These are phyloP conservation scores for Rhinopithecus roxellana DNA, from an alignment of 2,113 vertebrate species.

Conservation along the genomic window DNA sequence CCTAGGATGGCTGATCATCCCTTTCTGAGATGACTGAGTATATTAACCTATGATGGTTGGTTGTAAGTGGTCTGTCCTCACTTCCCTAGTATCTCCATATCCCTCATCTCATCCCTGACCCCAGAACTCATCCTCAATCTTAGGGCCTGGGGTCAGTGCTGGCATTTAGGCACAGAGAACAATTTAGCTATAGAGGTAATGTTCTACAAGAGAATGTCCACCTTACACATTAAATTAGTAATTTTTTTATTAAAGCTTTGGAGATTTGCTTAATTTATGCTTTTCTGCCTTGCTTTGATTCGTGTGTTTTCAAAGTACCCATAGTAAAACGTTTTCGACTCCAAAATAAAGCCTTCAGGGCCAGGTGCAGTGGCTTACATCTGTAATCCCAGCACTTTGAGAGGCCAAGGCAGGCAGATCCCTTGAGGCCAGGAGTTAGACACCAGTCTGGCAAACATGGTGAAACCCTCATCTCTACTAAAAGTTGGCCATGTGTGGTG, in stretches of 20 bases:
- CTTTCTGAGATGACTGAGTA: neutral
- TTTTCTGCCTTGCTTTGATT: neutral
- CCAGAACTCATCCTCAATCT: neutral
- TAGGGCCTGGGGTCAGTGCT: neutral
- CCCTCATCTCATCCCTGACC: neutral
- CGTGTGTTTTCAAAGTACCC: neutral
- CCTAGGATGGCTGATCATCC: fast-evolving
- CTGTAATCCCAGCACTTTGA: too few relatives aligned
- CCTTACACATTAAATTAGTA: neutral
- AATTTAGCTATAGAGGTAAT: neutral
- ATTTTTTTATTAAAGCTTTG: neutral
- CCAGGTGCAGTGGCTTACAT: too few relatives aligned
- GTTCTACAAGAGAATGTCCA: neutral
- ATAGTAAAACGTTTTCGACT: neutral
- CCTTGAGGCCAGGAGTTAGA: too few relatives aligned
- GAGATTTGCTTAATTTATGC: neutral
- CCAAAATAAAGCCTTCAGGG: neutral
- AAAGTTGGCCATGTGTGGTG: too few relatives aligned
- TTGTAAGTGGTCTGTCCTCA: neutral
- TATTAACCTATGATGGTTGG: fast-evolving
- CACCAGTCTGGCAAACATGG: too few relatives aligned
- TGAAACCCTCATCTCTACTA: too few relatives aligned
- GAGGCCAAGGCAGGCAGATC: too few relatives aligned
- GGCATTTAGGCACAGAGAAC: neutral
- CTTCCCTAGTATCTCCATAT: neutral